A percentile compares a stretch with the other conserved stretches of the same genome.
Evolutionary conservation across 2,797 vertebrate species (phyloP).

Genomic region (Phalanger gymnotis): DNA sequence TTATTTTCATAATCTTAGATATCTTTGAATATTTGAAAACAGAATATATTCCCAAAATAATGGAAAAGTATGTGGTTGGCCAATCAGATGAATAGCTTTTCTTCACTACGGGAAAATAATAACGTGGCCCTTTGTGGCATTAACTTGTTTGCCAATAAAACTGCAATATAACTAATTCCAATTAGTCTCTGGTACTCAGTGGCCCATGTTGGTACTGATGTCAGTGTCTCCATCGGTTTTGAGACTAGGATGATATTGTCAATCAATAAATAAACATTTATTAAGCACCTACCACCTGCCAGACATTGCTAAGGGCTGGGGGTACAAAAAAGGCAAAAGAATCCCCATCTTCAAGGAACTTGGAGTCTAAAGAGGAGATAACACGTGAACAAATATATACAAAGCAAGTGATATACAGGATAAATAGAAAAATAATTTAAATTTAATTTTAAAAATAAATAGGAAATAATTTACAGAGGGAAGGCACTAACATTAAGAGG

Average conservation of each 20-base stretch:
- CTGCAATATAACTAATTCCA: slow-evolving; percentile 9
- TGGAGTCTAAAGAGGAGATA: neutral
- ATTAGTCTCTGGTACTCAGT: slow-evolving; percentile 56
- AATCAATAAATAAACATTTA: neutral
- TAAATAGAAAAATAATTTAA: neutral
- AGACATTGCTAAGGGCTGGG: neutral
- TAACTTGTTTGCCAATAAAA: slow-evolving; percentile 14
- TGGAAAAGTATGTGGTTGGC: slow-evolving; percentile 41
- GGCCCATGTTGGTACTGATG: neutral
- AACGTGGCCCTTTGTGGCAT: slow-evolving; percentile 15
- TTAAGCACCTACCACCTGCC: neutral
- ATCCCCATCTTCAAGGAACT: neutral
- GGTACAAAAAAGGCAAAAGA: neutral
- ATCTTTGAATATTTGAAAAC: neutral
- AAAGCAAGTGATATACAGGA: neutral
- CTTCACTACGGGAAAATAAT: slow-evolving; percentile 45
- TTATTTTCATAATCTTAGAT: slow-evolving; percentile 34
- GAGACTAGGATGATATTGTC: neutral
- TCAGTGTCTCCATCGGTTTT: slow-evolving; percentile 6
- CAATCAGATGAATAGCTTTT: slow-evolving; percentile 34
- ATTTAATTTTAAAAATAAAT: neutral
- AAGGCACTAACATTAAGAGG: neutral
- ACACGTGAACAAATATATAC: neutral
- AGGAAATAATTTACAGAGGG: neutral
- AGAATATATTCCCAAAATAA: slow-evolving; percentile 59